Conservation (phyloP, 2,888 invertebrate species). For the Seira ritae region DNA sequence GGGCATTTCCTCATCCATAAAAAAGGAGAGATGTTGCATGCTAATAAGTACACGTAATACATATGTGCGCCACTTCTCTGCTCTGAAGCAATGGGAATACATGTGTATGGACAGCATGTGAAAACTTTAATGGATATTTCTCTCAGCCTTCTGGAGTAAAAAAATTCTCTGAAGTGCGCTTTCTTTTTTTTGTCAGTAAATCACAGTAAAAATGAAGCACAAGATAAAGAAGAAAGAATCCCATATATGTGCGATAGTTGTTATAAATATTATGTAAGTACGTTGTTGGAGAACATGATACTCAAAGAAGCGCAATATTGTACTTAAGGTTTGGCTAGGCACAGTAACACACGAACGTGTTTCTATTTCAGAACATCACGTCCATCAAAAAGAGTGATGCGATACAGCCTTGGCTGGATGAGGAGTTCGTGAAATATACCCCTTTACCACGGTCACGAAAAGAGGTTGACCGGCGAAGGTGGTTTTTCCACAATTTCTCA, state of each 20-base stretch:
- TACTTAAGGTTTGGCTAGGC: not conserved
- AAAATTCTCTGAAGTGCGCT: not conserved
- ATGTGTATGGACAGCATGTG: not conserved
- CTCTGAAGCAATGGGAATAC: no score
- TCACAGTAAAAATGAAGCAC: not conserved
- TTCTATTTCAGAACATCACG: not conserved
- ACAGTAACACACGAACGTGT: not conserved
- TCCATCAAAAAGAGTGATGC: not conserved
- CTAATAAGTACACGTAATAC: constrained; percentile 2
- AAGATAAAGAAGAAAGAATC: not conserved
- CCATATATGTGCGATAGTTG: not conserved
- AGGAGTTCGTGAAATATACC: no score
- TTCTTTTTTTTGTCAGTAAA: not conserved
- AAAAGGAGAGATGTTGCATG: constrained; percentile 10
- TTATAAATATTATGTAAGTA: no score
- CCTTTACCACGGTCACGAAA: not conserved
- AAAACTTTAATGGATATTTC: constrained; percentile 14
- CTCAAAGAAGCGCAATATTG: not conserved
- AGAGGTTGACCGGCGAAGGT: constrained; percentile 8
- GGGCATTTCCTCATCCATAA: constrained; percentile 11
- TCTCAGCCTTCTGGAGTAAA: not conserved
- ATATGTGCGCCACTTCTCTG: no score
- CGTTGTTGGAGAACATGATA: not conserved
- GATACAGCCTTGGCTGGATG: not conserved
- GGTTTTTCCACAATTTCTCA: not conserved